These are phyloP conservation scores for Drosophila stalkeri DNA, from an alignment of 2,888 invertebrate species.

Conservation along the genomic window DNA sequence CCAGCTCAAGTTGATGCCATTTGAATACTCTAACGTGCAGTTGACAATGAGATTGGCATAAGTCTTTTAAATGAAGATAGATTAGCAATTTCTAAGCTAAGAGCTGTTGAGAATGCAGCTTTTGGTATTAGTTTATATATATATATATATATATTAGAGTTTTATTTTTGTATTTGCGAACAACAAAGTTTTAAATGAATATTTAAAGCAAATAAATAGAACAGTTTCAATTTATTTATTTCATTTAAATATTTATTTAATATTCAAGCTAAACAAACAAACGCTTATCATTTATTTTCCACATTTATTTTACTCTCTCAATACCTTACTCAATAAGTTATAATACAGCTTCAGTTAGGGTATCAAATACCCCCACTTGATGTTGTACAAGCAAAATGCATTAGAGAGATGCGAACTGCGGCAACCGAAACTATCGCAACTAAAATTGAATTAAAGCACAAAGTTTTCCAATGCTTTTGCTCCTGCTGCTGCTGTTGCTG, in stretches of 20 bases:
- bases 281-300: not conserved
- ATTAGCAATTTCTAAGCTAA: not conserved
- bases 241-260: no score
- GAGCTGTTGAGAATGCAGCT: not conserved
- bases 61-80: not conserved
- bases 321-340: not conserved
- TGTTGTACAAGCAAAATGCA: conserved; percentile 68
- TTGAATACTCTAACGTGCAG: conserved; percentile 17
- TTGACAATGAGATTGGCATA: not conserved
- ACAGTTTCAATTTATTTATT: no score
- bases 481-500: conserved; percentile 8
- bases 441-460: conserved; percentile 73
- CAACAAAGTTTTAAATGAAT: not conserved
- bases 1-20: conserved; percentile 5
- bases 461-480: conserved; percentile 56
- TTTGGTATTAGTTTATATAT: not conserved
- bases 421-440: conserved; percentile 63
- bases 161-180: not conserved
- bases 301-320: not conserved
- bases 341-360: not conserved
- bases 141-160: not conserved
- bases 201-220: not conserved
- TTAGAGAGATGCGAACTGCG: conserved; percentile 49
- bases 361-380: conserved; percentile 19
- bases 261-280: no score